A percentile compares a stretch with the other conserved stretches of the same genome.
These are phyloP conservation scores for Diarsia rubi DNA, from an alignment of 2,888 invertebrate species.

Conservation along the genomic window DNA sequence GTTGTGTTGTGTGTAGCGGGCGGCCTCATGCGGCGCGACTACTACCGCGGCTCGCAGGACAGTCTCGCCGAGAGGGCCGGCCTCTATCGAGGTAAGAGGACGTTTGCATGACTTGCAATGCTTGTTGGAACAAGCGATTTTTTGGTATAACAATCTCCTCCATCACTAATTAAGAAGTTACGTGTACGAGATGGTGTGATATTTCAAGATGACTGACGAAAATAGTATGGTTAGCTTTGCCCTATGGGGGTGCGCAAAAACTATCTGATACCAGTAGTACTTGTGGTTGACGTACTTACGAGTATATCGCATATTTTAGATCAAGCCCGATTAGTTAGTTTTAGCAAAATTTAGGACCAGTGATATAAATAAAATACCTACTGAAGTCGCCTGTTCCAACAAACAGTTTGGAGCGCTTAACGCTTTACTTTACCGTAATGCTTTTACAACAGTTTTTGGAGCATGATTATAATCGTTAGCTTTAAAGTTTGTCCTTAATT, in stretches of 20 bases:
- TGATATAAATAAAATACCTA: background rate
- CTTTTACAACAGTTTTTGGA: slow-evolving; percentile 41
- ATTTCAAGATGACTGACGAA: background rate
- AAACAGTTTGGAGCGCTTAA: slow-evolving; percentile 49
- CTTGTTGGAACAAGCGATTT: slow-evolving; percentile 16
- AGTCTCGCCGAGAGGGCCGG: slow-evolving; percentile 94
- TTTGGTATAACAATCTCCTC: background rate
- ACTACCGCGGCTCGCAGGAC: slow-evolving; percentile 98
- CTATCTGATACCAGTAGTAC: too few relatives aligned
- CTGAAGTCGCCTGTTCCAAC: slow-evolving; percentile 32
- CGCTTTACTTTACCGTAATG: slow-evolving; percentile 39
- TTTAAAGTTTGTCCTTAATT: slow-evolving; percentile 40
- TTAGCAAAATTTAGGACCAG: background rate
- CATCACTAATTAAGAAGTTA: background rate
- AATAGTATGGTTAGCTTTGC: too few relatives aligned
- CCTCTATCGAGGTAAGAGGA: slow-evolving; percentile 93
- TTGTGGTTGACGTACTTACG: too few relatives aligned
- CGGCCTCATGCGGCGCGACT: slow-evolving; percentile 95
- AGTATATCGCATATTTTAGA: too few relatives aligned
- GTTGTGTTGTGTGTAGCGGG: slow-evolving; percentile 70
- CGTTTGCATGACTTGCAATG: background rate
- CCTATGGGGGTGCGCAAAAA: too few relatives aligned
- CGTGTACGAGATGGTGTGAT: background rate
- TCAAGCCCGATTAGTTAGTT: background rate
- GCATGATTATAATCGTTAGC: slow-evolving; percentile 54